Conservation (phyloP, 2,888 invertebrate species). For the Mantis religiosa region DNA sequence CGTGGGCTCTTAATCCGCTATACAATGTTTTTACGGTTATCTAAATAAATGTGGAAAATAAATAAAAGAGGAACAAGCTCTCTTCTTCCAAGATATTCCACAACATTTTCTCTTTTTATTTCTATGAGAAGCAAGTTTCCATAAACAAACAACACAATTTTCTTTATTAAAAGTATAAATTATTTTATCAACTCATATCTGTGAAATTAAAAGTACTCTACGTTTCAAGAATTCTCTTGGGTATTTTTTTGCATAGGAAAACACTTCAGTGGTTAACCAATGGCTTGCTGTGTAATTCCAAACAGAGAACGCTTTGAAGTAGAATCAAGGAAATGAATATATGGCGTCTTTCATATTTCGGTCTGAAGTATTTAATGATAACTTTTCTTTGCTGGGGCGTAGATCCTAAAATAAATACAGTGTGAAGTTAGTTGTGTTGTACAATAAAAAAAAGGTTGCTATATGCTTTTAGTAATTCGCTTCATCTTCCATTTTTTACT, state of each 20-base stretch:
- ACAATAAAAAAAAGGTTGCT: no score
- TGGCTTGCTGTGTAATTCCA: neutral
- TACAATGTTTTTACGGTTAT: neutral
- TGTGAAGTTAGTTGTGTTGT: no score
- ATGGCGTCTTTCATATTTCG: no score
- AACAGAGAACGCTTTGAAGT: neutral
- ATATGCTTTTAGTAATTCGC: no score
- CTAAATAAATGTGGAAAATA: neutral
- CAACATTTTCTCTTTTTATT: neutral
- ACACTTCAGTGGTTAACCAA: neutral
- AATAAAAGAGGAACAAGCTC: neutral
- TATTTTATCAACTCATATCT: neutral
- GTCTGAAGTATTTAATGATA: no score
- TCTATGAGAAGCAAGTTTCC: neutral
- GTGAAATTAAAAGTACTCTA: neutral
- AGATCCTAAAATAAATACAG: no score
- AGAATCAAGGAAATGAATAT: neutral
- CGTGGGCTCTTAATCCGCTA: neutral
- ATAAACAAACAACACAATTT: neutral
- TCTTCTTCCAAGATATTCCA: neutral
- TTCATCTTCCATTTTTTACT: no score
- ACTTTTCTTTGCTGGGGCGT: no score
- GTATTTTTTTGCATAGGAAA: neutral
- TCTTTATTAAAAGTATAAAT: neutral
- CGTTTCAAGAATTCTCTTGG: neutral